phyloP scores from a whole-genome alignment of 2,888 invertebrate genomes.

The Acronicta leporina region DNA sequence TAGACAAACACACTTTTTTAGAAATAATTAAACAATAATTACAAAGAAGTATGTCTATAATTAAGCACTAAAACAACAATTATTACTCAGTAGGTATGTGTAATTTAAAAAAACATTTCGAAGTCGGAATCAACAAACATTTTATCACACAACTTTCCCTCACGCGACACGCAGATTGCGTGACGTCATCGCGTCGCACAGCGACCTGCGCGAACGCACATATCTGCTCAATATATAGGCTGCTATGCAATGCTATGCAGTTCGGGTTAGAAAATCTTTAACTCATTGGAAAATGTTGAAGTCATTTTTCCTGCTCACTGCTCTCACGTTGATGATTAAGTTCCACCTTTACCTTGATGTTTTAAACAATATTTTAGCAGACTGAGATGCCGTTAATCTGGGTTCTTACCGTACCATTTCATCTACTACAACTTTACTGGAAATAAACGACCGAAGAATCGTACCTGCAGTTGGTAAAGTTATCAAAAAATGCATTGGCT shows the following conservation, averaged over 20 bases:
- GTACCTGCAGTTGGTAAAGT: too few relatives aligned
- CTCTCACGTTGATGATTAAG: too few relatives aligned
- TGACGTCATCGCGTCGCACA: slow-evolving; percentile 43
- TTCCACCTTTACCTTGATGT: too few relatives aligned
- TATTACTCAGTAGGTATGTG: slow-evolving; percentile 15
- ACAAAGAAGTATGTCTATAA: slow-evolving; percentile 18
- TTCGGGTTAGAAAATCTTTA: neutral
- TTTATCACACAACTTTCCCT: slow-evolving; percentile 68
- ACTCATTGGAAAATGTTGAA: too few relatives aligned
- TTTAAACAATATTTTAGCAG: too few relatives aligned
- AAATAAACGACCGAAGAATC: too few relatives aligned
- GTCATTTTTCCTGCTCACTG: too few relatives aligned
- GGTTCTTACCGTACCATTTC: too few relatives aligned
- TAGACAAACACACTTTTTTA: slow-evolving; percentile 3
- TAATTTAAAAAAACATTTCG: slow-evolving; percentile 32
- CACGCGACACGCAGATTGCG: slow-evolving; percentile 61
- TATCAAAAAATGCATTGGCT: too few relatives aligned
- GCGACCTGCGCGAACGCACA: slow-evolving; percentile 36
- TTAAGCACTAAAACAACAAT: slow-evolving; percentile 33
- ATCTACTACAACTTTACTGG: too few relatives aligned
- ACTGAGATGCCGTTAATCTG: too few relatives aligned
- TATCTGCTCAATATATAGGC: slow-evolving; percentile 26
- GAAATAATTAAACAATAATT: slow-evolving; percentile 30
- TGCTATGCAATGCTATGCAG: neutral
- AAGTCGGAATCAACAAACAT: slow-evolving; percentile 46